Evolutionary conservation across 1,140 invertebrate species (phyloP).

Genomic region (Papilio aristodemus): DNA sequence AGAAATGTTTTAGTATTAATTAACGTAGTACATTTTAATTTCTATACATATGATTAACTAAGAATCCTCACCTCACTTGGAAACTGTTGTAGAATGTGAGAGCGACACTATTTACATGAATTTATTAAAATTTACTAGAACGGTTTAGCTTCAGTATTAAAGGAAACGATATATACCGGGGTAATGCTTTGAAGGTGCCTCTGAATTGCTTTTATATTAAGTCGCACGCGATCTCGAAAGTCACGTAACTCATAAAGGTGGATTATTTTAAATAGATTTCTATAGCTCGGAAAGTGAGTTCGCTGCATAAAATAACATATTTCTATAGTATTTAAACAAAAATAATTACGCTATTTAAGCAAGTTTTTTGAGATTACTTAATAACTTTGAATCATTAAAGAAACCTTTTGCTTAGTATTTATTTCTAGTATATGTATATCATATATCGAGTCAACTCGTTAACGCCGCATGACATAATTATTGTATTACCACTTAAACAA

Average conservation of each 20-base stretch:
- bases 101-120: not conserved
- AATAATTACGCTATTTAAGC: not conserved
- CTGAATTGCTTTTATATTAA: conserved; percentile 23
- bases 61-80: too few species aligned
- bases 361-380: too few species aligned
- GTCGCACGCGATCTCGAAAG: conserved; percentile 18
- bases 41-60: too few species aligned
- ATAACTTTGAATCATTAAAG: too few species aligned
- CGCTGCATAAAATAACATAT: not conserved
- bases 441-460: too few species aligned
- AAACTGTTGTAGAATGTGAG: not conserved
- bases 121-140: not conserved
- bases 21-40: too few species aligned
- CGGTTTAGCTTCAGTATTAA: conserved; percentile 1
- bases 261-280: conserved; percentile 18
- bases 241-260: conserved; percentile 18
- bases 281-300: not conserved
- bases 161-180: not conserved
- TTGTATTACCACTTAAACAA: too few species aligned
- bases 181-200: conserved; percentile 16
- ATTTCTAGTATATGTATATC: too few species aligned
- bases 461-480: too few species aligned
- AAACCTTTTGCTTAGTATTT: too few species aligned
- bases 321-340: not conserved
- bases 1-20: too few species aligned